Conservation (phyloP, 2,797 vertebrate genomes). For the Pangasius mekongensis region DNA sequence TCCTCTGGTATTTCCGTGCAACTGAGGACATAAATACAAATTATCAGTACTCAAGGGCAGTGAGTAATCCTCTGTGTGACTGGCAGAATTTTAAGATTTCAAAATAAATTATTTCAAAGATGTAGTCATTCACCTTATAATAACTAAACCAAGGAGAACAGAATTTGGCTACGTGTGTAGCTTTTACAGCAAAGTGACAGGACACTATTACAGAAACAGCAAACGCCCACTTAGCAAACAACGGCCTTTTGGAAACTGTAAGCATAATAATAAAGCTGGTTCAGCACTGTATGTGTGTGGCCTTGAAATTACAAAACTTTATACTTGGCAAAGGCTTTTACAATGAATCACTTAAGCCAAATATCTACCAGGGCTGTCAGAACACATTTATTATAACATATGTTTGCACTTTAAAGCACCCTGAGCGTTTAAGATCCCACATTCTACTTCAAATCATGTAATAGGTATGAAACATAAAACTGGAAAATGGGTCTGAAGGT, state of each 20-base stretch:
- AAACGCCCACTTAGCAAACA: conserved; percentile 6
- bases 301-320: neutral
- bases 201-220: neutral
- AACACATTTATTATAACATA: neutral
- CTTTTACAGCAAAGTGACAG: neutral
- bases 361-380: too few species aligned
- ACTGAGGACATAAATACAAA: neutral
- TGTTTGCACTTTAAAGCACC: neutral
- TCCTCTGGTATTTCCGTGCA: neutral
- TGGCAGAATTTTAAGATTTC: neutral
- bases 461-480: neutral
- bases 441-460: neutral
- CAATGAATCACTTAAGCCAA: neutral
- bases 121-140: neutral
- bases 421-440: neutral
- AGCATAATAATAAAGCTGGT: neutral
- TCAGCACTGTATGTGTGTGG: neutral
- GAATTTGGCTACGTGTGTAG: neutral
- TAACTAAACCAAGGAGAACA: neutral
- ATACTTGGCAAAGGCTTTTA: neutral
- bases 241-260: neutral
- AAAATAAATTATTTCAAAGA: neutral
- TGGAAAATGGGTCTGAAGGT: neutral
- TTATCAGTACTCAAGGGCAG: neutral
- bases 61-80: neutral